These are phyloP conservation scores for Spea bombifrons DNA, from an alignment of 2,113 vertebrate genomes.

Conservation along the genomic window DNA sequence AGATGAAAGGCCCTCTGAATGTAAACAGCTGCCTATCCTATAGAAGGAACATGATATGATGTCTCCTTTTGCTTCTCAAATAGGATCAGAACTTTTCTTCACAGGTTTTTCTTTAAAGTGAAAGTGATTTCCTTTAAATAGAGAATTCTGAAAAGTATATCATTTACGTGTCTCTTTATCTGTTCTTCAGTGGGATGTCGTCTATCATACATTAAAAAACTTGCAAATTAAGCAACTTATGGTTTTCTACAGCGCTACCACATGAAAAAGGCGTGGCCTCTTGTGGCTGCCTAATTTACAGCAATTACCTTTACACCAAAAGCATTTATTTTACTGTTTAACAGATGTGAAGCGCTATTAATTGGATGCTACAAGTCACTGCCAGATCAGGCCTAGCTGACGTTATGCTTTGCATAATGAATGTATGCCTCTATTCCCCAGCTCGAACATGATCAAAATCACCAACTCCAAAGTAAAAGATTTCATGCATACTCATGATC, in stretches of 20 bases:
- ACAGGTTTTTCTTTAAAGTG: no score
- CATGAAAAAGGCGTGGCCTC: conserved; percentile 18
- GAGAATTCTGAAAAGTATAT: no score
- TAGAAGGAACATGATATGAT: no score
- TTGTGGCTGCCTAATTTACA: conserved; percentile 1
- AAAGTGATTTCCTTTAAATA: no score
- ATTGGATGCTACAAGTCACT: conserved; percentile 26
- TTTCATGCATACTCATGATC: conserved; percentile 28
- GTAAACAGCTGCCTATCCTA: no score
- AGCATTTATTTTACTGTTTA: conserved; percentile 10
- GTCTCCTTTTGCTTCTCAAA: no score
- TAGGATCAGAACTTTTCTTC: no score
- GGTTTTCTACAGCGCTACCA: background rate
- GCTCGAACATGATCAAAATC: conserved; percentile 16
- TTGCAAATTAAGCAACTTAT: background rate
- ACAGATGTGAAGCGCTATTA: conserved; percentile 37
- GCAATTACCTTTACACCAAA: conserved; percentile 24
- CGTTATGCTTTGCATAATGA: conserved; percentile 28
- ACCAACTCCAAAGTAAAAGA: background rate
- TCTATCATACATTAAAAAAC: no score
- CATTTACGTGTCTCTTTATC: background rate
- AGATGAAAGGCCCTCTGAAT: no score
- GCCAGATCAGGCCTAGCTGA: conserved; percentile 18
- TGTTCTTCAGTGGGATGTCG: background rate
- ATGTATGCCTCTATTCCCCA: conserved; percentile 8